Evolutionary conservation across 2,113 vertebrate species (phyloP), one percentile per base, ranked within the genome.

Genomic region (Ictalurus furcatus): DNA sequence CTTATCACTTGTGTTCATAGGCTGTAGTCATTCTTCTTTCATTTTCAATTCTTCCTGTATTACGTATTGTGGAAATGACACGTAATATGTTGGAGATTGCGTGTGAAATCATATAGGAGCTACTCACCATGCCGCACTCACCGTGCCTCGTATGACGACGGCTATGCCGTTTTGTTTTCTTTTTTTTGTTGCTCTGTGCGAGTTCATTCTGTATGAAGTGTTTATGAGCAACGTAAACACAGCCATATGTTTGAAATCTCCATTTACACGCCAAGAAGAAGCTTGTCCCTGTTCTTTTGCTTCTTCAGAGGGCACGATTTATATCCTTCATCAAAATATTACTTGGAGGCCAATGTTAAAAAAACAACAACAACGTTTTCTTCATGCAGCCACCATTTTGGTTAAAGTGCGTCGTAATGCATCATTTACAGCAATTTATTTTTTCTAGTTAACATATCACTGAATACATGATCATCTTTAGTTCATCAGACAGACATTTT

Each of bases 1-100:
- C 78, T 85, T 67, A 8, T 40, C 63, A 54, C 48, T 59, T 30
- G 76, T 2, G 16, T 37, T 88, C 34, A 9, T 63, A 52, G 14
- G 73, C 63, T 71, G 40, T 0, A 88, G 19, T 90, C 63, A 61
- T n/a, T 52, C 76, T 80, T 79, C 34, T 23, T 82, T 83, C 80
- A 61, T 61, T 82, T 80, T 9, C 78, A 34, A 34, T 34, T 34
- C 34, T 8, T 81, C 79, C 79, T 34, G n/a, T 34, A 23, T 81
- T 81, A 54, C 0, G 16, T 58, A 34, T n/a, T 58, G 52, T 21
- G 52, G 52, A 58, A 58, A 82, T 82, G 11, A 82, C 80, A 21
- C 9, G 0, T 34, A 82, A 17, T 59, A 61, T 59, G 40, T 25
- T 23, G 1, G 34, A 63, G 58, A 44, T 63, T 63, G 37, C 13